A percentile compares a stretch with the other conserved stretches of the same genome.
Evolutionary conservation across 2,888 invertebrate species (phyloP).

Genomic region (Zygogramma bicolorata): DNA sequence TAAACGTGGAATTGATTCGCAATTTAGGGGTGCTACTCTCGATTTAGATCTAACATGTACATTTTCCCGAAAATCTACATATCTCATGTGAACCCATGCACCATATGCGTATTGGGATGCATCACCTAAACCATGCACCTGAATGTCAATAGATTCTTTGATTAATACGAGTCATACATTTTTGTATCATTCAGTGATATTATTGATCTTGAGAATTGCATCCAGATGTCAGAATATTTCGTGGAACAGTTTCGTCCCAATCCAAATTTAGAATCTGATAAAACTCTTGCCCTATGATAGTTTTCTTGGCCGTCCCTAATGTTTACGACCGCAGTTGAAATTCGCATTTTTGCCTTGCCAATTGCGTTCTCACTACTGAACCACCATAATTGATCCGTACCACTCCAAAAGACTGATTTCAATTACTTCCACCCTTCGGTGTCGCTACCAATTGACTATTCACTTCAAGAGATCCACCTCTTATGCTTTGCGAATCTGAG

Average conservation of each 20-base stretch:
- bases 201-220: constrained; percentile 18
- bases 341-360: background rate
- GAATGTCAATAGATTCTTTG: constrained; percentile 9
- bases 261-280: constrained; percentile 13
- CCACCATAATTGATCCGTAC: background rate
- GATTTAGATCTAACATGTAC: constrained; percentile 31
- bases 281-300: background rate
- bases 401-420: background rate
- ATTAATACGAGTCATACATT: constrained; percentile 26
- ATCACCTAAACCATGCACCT: constrained; percentile 41
- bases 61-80: constrained; percentile 17
- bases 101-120: constrained; percentile 37
- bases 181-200: constrained; percentile 22
- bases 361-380: background rate
- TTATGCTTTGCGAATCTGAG: background rate
- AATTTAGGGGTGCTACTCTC: constrained; percentile 42
- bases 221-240: constrained; percentile 23
- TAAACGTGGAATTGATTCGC: constrained; percentile 34
- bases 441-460: background rate
- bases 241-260: constrained; percentile 46
- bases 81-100: constrained; percentile 36
- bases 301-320: background rate
- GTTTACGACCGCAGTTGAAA: background rate
- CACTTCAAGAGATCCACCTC: too few species aligned
- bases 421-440: background rate